These are phyloP conservation scores for Hermaeophaga mercurialis DNA, from an alignment of 2,888 invertebrate genomes.

Conservation along the genomic window DNA sequence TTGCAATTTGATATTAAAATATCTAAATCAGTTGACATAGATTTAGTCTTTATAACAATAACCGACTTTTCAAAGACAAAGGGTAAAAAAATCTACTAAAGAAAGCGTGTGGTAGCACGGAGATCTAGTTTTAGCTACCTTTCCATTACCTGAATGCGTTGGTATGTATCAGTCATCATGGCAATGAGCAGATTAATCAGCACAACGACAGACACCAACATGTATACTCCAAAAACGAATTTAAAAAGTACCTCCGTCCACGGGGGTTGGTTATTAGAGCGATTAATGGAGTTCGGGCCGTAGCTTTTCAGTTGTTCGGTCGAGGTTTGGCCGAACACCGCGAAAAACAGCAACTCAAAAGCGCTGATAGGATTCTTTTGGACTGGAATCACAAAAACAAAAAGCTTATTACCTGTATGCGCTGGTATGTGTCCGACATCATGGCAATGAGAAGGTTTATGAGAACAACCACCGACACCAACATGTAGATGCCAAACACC, in stretches of 20 bases:
- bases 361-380: constrained; percentile 90
- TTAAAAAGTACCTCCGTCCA: constrained; percentile 90
- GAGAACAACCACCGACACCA: constrained; percentile 97
- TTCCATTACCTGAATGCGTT: constrained; percentile 88
- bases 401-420: constrained; percentile 85
- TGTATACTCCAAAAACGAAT: constrained; percentile 90
- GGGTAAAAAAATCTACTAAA: constrained; percentile 24
- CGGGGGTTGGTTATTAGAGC: constrained; percentile 64
- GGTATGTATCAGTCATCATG: constrained; percentile 99
- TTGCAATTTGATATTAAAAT: background rate
- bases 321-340: constrained; percentile 94
- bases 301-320: constrained; percentile 77
- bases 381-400: constrained; percentile 73
- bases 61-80: constrained; percentile 13
- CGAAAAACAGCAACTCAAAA: constrained; percentile 98
- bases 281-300: constrained; percentile 53
- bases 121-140: constrained; percentile 35
- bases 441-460: constrained; percentile 99
- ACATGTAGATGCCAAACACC: constrained; percentile 96
- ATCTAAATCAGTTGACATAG: background rate
- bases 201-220: constrained; percentile 98
- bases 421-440: constrained; percentile 99
- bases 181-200: constrained; percentile 99
- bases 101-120: constrained; percentile 33
- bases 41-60: background rate